A percentile compares a stretch with the other conserved stretches of the same genome.
phyloP scores from a whole-genome alignment of 1,140 invertebrate genomes.

The Lutraria rhynchaena region DNA sequence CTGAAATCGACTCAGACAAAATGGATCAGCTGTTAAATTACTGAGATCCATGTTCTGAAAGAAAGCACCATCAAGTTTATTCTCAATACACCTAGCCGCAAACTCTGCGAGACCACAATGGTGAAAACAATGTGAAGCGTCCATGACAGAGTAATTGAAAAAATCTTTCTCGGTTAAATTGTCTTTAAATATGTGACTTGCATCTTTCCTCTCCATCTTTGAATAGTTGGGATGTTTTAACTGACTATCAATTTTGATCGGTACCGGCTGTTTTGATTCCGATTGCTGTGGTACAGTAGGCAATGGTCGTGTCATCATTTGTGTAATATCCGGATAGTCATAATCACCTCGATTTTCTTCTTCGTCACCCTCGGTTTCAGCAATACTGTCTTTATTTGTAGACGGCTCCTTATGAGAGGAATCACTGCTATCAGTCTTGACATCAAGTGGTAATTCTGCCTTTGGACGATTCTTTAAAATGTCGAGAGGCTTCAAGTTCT shows the following conservation, averaged over 20 bases:
- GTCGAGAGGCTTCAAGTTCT: too few species aligned
- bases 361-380: neutral
- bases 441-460: too few species aligned
- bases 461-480: too few species aligned
- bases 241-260: neutral
- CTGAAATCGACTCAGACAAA: neutral
- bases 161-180: conserved; percentile 10
- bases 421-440: too few species aligned
- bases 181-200: neutral
- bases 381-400: neutral
- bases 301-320: neutral
- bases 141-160: conserved; percentile 8
- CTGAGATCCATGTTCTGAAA: conserved; percentile 7
- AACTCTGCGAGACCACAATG: conserved; percentile 8
- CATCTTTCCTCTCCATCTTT: neutral
- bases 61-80: conserved; percentile 28
- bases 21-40: conserved; percentile 13
- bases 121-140: conserved; percentile 12
- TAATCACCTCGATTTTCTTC: neutral
- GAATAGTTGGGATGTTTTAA: neutral
- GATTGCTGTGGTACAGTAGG: neutral
- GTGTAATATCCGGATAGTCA: neutral
- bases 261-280: too few species aligned
- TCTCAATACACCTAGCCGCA: neutral
- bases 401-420: neutral